phyloP scores from a whole-genome alignment of 2,888 invertebrate species.

The Temnothorax unifasciatus region DNA sequence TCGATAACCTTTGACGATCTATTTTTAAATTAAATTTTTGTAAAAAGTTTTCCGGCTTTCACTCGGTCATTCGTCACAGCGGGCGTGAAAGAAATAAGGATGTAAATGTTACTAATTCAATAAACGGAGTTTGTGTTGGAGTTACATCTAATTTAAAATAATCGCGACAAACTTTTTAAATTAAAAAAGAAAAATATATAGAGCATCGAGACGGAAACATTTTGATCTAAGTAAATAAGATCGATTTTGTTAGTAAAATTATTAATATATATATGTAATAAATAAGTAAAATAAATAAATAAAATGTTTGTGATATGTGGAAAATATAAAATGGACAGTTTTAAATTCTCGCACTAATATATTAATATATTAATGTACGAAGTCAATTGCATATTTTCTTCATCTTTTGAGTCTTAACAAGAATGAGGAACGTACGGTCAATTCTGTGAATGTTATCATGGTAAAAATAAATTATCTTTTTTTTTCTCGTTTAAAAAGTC shows the following conservation, averaged over 20 bases:
- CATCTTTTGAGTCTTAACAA: not conserved
- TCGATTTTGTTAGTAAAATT: not conserved
- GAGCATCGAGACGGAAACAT: not conserved
- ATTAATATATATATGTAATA: not conserved
- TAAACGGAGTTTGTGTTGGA: not conserved
- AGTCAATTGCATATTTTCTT: not conserved
- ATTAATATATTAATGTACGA: not conserved
- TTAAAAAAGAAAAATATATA: not conserved
- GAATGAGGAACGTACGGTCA: not conserved
- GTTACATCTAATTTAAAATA: not conserved
- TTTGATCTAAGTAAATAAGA: not conserved
- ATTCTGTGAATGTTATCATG: not conserved
- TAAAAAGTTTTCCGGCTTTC: constrained; percentile 19
- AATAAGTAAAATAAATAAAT: not conserved
- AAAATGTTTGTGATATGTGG: not conserved
- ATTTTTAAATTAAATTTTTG: constrained; percentile 51
- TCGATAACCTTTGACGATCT: constrained; percentile 61
- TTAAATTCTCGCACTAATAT: not conserved
- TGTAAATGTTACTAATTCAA: not conserved
- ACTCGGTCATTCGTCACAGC: not conserved
- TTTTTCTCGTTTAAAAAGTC: not conserved
- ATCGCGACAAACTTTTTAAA: not conserved
- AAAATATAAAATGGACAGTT: not conserved
- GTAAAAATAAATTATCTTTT: not conserved
- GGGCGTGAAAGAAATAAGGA: not conserved